Base-by-base conservation (phyloP, 2,113 vertebrate genomes). In the Ictalurus punctatus region DNA sequence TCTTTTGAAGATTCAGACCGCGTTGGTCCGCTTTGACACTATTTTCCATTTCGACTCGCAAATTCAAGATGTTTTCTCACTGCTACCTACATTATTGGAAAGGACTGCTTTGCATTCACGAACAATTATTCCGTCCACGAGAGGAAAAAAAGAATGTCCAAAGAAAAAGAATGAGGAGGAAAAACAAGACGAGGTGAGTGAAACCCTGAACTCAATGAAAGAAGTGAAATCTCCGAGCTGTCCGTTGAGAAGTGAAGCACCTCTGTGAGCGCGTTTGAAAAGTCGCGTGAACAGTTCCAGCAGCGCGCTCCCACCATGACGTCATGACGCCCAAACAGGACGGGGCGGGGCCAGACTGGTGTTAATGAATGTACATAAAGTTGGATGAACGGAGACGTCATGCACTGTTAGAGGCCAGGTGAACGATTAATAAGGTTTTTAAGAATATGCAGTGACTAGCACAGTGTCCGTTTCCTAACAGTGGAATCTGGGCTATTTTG, bases 241-340 rank as follows among this genome's bases (percentile, higher is more conserved):
- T 0, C 56, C 27, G 37, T 8, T 17, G 13, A 78, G 48, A 40
- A 67, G 2, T 81, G 6, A 44, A 54, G 59, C 27, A 3, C 73
- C 67, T 56, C 6, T 23, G 76, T 86, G 73, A 59, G 52, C 74
- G 81, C 56, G 90, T 92, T 92, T 89, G 85, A 91, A 92, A 91
- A 87, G 90, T 90, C 65, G 78, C 81, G 61, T 79, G 69, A 63
- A 37, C 17, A 61, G 67, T 63, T 48, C 52, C 48, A 74, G 34
- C 71, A 78, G 82, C 52, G 21, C 61, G 84, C 85, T 76, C 71
- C 86, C 44, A 37, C 21, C 10, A n/a, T 90, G 87, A 92, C 91
- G 91, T 91, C 89, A 92, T 23, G 44, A 48, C 44, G 34, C 40
- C 6, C 30, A 30, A 48, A 54, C 52, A 67, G 73, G 82, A 14